Percentiles rank a stretch among this genome's conserved stretches.
Evolutionary conservation across 2,888 invertebrate genomes (phyloP).

Genomic region (Dolomedes plantarius): DNA sequence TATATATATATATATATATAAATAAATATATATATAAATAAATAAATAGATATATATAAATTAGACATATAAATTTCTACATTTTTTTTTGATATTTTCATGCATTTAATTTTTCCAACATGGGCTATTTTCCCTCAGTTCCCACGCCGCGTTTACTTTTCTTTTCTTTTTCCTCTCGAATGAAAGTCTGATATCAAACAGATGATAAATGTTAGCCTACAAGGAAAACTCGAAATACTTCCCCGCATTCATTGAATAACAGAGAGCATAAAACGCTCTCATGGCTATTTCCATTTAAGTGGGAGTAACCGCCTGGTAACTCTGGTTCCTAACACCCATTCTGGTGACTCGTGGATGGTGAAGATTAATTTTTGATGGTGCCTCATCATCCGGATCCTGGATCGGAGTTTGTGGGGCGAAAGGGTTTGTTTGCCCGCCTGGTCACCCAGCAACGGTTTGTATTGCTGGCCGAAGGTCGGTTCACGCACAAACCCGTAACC

Average conservation of each 20-base stretch:
- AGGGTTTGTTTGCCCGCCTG: constrained; percentile 24
- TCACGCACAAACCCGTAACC: constrained; percentile 33
- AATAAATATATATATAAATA: neutral
- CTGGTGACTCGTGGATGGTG: neutral
- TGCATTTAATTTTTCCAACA: too few species aligned
- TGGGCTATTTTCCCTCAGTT: too few species aligned
- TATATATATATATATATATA: constrained; percentile 8
- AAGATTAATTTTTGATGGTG: constrained; percentile 16
- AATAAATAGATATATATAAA: neutral
- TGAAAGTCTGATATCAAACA: too few species aligned
- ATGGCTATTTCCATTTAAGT: too few species aligned
- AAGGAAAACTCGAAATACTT: too few species aligned
- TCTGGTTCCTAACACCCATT: neutral
- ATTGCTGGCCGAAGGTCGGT: constrained; percentile 42
- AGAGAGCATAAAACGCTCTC: too few species aligned
- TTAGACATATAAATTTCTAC: neutral
- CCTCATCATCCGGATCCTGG: constrained; percentile 23
- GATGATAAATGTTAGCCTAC: too few species aligned
- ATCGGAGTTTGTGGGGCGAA: constrained; percentile 30
- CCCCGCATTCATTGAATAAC: too few species aligned
- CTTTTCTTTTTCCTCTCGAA: too few species aligned
- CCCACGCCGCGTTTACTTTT: too few species aligned
- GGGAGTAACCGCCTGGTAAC: neutral
- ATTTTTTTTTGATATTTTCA: neutral
- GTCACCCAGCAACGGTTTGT: constrained; percentile 43